Conservation (phyloP, 1,140 invertebrate genomes). For the Dendrolimus kikuchii region DNA sequence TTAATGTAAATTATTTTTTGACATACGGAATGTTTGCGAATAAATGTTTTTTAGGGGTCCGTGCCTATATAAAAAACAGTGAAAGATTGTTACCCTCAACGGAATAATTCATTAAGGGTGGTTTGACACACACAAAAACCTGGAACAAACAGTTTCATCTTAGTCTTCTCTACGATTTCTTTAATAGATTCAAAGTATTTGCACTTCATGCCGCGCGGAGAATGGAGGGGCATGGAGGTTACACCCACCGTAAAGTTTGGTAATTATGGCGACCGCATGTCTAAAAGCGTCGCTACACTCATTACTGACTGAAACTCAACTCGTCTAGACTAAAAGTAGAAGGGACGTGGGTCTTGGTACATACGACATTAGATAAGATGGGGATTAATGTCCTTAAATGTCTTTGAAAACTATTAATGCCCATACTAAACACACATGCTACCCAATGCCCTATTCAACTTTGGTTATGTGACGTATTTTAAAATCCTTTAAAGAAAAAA, state of each 20-base stretch:
- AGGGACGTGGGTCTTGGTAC: slow-evolving; percentile 29
- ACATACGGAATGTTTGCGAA: no score
- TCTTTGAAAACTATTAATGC: slow-evolving; percentile 18
- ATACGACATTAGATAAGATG: slow-evolving; percentile 20
- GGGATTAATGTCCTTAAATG: slow-evolving; percentile 23
- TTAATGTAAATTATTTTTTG: no score
- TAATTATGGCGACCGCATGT: slow-evolving; percentile 70
- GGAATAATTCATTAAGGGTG: no score
- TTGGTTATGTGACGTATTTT: no score
- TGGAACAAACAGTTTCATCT: no score
- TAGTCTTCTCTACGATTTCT: no score
- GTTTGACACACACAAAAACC: no score
- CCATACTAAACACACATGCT: background rate
- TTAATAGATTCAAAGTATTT: slow-evolving; percentile 13
- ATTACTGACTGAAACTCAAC: slow-evolving; percentile 60
- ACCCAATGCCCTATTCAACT: slow-evolving; percentile 3
- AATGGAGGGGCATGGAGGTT: slow-evolving; percentile 38
- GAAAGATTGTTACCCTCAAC: no score
- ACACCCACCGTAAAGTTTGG: slow-evolving; percentile 59
- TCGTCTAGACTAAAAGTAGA: slow-evolving; percentile 61
- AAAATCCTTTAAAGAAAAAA: no score
- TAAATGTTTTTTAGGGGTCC: no score
- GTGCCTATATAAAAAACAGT: no score
- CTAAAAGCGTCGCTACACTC: slow-evolving; percentile 65
- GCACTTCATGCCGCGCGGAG: slow-evolving; percentile 60